Evolutionary conservation across 2,888 invertebrate species (phyloP), one percentile per base, ranked within the genome.

Genomic region (Epinotia demarniana): DNA sequence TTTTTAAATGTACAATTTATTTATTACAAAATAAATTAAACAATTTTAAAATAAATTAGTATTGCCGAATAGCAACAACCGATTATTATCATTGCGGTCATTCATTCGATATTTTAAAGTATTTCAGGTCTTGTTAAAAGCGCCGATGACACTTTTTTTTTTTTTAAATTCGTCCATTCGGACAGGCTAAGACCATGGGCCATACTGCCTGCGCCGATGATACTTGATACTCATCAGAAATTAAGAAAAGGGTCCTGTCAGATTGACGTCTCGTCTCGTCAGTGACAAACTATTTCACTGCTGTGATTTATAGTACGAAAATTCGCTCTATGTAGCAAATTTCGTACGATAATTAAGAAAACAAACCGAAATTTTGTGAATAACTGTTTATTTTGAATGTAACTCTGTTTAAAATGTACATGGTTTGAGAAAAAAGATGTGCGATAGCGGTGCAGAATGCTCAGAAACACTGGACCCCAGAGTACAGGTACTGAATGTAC

Each of bases 381-480:
- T 18, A 55, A 33, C 43, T 19, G 61, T 57, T 8, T 18, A 9
- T 79, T 79, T 80, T 88, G 79, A 85, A 84, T 82, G 78, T 86
- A 85, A 84, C 78, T 84, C 79, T 74, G 63, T 75, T 77, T 87
- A 90, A 86, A 85, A 93, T 92, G 91, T 77, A 77, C 86, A 81
- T 81, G 76, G 81, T 84, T 82, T 90, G 84, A 90, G 83, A 84
- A 85, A 87, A 93, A 87, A 89, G n/a, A 95, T 95, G 95, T 95
- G 94, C 89, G 95, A 95, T 90, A 94, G 92, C 92, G 92, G 93
- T 77, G 91, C 93, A 73, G 95, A 95, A 89, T 94, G 93, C 89
- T 94, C 95, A 85, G 97, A 97, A 94, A 95, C 96, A 80, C 96
- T 97, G 86, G 97, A 97, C 95, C 97, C 97, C 74, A 94, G 97